Evolutionary conservation across 2,113 vertebrate species (phyloP).

Genomic region (Eolophus roseicapilla): DNA sequence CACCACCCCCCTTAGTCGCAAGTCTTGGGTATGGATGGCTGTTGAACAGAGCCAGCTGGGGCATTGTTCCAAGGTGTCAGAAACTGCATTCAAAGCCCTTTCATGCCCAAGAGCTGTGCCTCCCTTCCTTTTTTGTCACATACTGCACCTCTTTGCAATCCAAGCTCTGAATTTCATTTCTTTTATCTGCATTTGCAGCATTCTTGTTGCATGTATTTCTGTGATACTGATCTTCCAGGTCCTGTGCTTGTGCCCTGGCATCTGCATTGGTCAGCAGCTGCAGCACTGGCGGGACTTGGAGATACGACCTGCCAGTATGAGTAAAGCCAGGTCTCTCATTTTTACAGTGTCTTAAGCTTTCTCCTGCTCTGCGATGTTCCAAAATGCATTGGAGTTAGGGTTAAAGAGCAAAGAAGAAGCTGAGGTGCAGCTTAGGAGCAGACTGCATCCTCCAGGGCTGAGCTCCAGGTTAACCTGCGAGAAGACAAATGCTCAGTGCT

Average conservation of each 20-base stretch:
- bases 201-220: background rate
- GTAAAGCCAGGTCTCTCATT: background rate
- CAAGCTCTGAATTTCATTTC: background rate
- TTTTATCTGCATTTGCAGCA: background rate
- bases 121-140: background rate
- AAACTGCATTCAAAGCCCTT: background rate
- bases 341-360: background rate
- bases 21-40: background rate
- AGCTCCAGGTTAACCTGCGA: background rate
- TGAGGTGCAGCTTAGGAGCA: background rate
- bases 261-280: background rate
- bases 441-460: background rate
- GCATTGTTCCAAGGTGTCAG: background rate
- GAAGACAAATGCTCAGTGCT: background rate
- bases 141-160: background rate
- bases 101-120: background rate
- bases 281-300: background rate
- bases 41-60: background rate
- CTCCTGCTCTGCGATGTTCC: background rate
- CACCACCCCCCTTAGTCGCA: accelerated
- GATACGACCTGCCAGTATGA: background rate
- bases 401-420: background rate
- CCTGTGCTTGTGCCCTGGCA: background rate
- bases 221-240: background rate
- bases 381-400: background rate